Evolutionary conservation across 1,140 invertebrate species (phyloP), one percentile per base, ranked within the genome.

Genomic region (Drosophila gunungcola): DNA sequence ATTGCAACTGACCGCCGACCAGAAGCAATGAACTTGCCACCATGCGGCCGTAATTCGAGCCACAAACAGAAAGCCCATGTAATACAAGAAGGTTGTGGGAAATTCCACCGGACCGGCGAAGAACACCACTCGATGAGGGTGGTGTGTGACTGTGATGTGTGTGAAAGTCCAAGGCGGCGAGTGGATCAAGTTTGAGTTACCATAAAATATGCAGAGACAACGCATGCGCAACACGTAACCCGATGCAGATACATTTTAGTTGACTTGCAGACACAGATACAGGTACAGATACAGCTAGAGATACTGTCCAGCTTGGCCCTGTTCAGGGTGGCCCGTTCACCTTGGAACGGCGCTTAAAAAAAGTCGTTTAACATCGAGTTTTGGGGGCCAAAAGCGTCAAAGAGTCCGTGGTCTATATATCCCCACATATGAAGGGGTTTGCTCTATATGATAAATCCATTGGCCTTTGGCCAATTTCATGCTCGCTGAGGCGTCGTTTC

Each of bases 181-280:
- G 48, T 65, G 61, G 72, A 64, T 67, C 63, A 76, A 79, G 82
- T 86, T 86, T 70, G 67, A 73, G 76, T 86, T 86, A 76, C 83
- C 83, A 86, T 86, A 86, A 88, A 62, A 86, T 82, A 86, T 86
- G 82, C 79, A 86, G 65, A 78, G 54, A 60, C 68, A 81, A 61
- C 69, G 79, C 80, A 80, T 84, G 80, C 80, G 81, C 80, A 84
- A 84, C 81, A 82, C 75, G 69, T 82, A 78, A 74, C 77, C 55
- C 48, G 55, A 73, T 68, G 60, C 78, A 72, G 61, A 43, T 57
- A 56, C 62, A 51, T 60, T 63, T 49, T 72, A 32, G 42, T 43
- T 46, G 29, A 68, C 41, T 25, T 13, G 39, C 38, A 65, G 60
- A 36, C 16, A 42, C 29, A 55, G 45, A 56, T 79, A 52, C 55